These are phyloP conservation scores for Pachyrhynchus sulphureomaculatus DNA, from an alignment of 1,140 invertebrate species.

Conservation along the genomic window DNA sequence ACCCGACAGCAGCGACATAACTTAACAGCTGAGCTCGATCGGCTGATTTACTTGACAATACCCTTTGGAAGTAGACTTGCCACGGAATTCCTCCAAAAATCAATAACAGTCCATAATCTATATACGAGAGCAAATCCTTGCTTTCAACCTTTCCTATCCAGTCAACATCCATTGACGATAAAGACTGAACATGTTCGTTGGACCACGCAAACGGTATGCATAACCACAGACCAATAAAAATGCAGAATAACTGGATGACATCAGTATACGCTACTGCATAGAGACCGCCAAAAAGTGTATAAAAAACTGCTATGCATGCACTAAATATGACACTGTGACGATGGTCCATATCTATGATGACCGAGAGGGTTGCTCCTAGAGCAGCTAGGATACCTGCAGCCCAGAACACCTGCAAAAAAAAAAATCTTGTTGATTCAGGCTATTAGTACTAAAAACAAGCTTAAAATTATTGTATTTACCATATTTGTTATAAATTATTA, in stretches of 20 bases:
- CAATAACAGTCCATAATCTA: conserved; percentile 89
- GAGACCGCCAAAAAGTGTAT: conserved; percentile 95
- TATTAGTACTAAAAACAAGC: conserved; percentile 52
- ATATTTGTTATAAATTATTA: too few relatives aligned
- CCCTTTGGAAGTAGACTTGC: conserved; percentile 98
- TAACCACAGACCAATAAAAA: conserved; percentile 97
- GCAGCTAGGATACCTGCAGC: conserved; percentile 48
- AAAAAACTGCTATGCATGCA: conserved; percentile 93
- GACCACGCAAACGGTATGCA: conserved; percentile 95
- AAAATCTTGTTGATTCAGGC: not conserved
- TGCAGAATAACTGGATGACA: conserved; percentile 97
- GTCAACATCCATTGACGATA: conserved; percentile 78
- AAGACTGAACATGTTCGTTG: conserved; percentile 77
- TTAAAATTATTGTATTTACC: too few relatives aligned
- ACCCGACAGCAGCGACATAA: conserved; percentile 94
- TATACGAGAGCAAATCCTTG: conserved; percentile 77
- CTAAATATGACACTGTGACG: conserved; percentile 91
- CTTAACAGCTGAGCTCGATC: conserved; percentile 89
- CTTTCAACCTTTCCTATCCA: conserved; percentile 84
- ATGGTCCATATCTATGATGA: conserved; percentile 95
- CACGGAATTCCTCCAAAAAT: conserved; percentile 98
- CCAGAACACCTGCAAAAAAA: conserved; percentile 43
- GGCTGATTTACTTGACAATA: conserved; percentile 93
- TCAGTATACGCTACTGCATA: conserved; percentile 99
- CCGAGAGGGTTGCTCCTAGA: conserved; percentile 86